Evolutionary conservation across 1,140 invertebrate species (phyloP).

Genomic region (Cepaea nemoralis): DNA sequence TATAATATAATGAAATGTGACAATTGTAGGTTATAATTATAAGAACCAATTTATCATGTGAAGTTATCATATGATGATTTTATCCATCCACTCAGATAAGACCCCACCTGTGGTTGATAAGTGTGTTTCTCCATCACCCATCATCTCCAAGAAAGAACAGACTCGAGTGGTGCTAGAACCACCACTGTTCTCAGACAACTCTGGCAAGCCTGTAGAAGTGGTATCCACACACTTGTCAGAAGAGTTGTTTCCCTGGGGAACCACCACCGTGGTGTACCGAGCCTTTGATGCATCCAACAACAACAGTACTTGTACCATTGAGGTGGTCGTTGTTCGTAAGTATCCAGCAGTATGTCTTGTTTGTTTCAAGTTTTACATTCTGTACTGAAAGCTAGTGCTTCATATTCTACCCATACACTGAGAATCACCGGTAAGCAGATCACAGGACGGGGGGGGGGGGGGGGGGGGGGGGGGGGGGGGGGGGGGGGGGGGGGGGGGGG

Average conservation of each 20-base stretch:
- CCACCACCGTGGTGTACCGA: conserved; percentile 76
- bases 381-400: too few species aligned
- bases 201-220: conserved; percentile 72
- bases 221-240: conserved; percentile 73
- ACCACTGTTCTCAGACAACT: conserved; percentile 81
- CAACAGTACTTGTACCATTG: conserved; percentile 76
- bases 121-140: conserved; percentile 76
- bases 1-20: too few species aligned
- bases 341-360: too few species aligned
- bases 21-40: too few species aligned
- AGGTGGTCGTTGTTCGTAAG: conserved; percentile 79
- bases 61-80: not conserved
- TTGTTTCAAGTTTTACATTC: too few species aligned
- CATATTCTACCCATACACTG: too few species aligned
- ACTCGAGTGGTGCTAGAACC: conserved; percentile 77
- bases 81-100: conserved; percentile 72
- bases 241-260: conserved; percentile 75
- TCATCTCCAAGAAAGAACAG: conserved; percentile 71
- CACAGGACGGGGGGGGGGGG: too few species aligned
- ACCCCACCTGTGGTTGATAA: conserved; percentile 78
- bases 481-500: too few species aligned
- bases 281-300: conserved; percentile 78
- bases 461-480: too few species aligned
- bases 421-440: too few species aligned
- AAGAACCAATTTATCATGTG: too few species aligned